Evolutionary conservation across 1,140 invertebrate species (phyloP).

Genomic region (Anoplophora glabripennis): DNA sequence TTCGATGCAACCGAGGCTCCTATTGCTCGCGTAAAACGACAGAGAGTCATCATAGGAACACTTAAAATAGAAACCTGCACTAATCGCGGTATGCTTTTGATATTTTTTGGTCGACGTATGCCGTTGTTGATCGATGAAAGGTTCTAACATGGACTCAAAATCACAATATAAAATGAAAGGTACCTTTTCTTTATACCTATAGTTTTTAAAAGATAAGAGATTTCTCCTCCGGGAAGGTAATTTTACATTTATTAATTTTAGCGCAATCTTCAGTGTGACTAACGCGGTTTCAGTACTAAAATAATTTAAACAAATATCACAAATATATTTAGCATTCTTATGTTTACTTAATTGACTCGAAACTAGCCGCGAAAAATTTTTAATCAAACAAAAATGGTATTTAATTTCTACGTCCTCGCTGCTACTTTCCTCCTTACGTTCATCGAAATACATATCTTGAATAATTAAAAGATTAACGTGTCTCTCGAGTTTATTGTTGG

Average conservation of each 20-base stretch:
- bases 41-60: constrained; percentile 13
- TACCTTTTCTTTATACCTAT: constrained; percentile 26
- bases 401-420: background rate
- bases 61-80: constrained; percentile 10
- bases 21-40: constrained; percentile 6
- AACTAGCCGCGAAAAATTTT: constrained; percentile 26
- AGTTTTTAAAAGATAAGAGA: constrained; percentile 8
- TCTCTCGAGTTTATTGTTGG: background rate
- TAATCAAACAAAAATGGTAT: constrained; percentile 27
- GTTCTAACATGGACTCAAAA: constrained; percentile 38
- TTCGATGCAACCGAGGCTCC: constrained; percentile 5
- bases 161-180: constrained; percentile 44
- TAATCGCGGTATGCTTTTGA: constrained; percentile 8
- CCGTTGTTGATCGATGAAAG: background rate
- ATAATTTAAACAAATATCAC: constrained; percentile 33
- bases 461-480: constrained; percentile 14
- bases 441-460: constrained; percentile 3
- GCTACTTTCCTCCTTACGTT: constrained; percentile 3
- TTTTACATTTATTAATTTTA: constrained; percentile 19
- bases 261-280: constrained; percentile 25
- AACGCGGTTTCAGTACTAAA: constrained; percentile 22
- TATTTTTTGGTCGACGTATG: background rate
- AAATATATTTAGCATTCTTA: constrained; percentile 26
- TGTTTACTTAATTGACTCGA: constrained; percentile 14
- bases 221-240: constrained; percentile 28